Percentiles rank a stretch among this genome's conserved stretches.
phyloP scores from a whole-genome alignment of 2,113 vertebrate species.

The Chionis minor region DNA sequence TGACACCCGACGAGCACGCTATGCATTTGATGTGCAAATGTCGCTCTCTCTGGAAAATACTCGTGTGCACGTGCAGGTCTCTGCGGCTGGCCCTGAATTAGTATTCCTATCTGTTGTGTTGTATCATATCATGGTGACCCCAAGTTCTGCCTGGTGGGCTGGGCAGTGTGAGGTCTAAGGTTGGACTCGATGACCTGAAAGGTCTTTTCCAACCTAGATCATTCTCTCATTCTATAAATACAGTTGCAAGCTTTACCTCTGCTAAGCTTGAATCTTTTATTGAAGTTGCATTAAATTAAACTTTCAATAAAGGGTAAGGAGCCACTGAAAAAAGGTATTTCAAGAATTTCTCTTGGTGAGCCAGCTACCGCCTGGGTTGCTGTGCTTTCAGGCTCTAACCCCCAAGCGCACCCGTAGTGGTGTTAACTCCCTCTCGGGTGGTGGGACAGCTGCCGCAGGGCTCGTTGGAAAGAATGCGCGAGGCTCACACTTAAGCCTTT shows the following conservation, averaged over 20 bases:
- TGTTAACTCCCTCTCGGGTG: neutral
- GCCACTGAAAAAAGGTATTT: too few species aligned
- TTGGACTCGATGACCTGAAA: too few species aligned
- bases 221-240: neutral
- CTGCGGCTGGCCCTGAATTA: too few species aligned
- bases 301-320: neutral
- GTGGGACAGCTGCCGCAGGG: neutral
- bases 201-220: too few species aligned
- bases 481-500: neutral
- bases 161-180: too few species aligned
- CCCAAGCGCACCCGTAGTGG: neutral
- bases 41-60: neutral
- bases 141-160: neutral
- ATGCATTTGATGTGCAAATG: too few species aligned
- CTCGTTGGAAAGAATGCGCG: neutral
- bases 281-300: neutral
- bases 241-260: neutral
- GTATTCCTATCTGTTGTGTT: neutral
- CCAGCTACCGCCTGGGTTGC: neutral
- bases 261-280: neutral
- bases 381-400: neutral
- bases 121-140: too few species aligned
- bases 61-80: neutral
- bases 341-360: neutral
- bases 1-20: rapidly evolving